phyloP scores from a whole-genome alignment of 2,113 vertebrate species.

The Nannobrachium achirus region DNA sequence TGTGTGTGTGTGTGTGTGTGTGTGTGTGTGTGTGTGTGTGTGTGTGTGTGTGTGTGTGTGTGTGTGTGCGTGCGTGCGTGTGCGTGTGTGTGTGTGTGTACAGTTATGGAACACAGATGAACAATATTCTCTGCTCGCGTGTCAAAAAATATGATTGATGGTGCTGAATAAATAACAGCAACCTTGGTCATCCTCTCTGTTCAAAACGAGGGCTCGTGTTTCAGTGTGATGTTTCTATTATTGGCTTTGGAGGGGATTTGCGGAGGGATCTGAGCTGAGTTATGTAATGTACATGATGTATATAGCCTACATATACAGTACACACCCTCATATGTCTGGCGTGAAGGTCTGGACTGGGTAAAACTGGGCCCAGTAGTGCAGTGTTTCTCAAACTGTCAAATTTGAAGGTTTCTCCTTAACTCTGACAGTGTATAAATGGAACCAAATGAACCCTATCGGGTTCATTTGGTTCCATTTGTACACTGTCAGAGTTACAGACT shows the following conservation, averaged over 20 bases:
- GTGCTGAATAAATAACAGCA: conserved; percentile 47
- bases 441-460: too few relatives aligned
- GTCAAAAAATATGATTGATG: conserved; percentile 77
- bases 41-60: conserved; percentile 56
- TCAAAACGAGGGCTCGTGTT: conserved; percentile 52
- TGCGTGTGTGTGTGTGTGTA: conserved; percentile 50
- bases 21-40: conserved; percentile 56
- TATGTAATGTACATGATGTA: too few relatives aligned
- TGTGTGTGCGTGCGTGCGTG: conserved; percentile 59
- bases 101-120: conserved; percentile 56
- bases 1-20: conserved; percentile 60
- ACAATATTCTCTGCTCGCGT: conserved; percentile 57
- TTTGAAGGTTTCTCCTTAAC: too few relatives aligned
- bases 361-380: not conserved
- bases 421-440: too few relatives aligned
- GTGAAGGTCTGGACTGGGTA: conserved; percentile 25
- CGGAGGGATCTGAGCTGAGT: conserved; percentile 31
- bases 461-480: too few relatives aligned
- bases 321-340: conserved; percentile 23
- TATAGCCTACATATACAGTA: conserved; percentile 47
- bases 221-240: conserved; percentile 19
- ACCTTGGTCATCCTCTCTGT: not conserved
- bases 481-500: too few relatives aligned
- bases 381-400: too few relatives aligned
- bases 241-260: conserved; percentile 36